phyloP scores from a whole-genome alignment of 2,113 vertebrate species.

The Aleadryas rufinucha region DNA sequence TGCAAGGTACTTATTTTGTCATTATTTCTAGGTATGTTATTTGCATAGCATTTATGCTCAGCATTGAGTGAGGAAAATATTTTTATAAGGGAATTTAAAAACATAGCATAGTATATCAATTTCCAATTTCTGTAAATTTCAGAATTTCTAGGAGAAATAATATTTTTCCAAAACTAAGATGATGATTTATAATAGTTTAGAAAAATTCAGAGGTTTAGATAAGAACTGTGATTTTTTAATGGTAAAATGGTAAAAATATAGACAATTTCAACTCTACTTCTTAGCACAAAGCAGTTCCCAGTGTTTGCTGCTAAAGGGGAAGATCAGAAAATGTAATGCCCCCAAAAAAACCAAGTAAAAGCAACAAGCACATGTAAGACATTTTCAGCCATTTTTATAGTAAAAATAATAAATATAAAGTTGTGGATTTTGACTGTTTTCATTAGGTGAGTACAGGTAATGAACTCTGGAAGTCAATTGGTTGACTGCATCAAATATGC shows the following conservation, averaged over 20 bases:
- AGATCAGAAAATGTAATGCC: background rate
- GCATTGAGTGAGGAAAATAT: background rate
- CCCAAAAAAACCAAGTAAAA: fast-evolving
- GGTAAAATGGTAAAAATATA: background rate
- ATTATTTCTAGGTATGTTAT: background rate
- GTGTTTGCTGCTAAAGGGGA: background rate
- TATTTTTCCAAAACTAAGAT: background rate
- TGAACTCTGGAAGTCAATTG: background rate
- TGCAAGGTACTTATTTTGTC: background rate
- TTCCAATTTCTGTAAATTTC: background rate
- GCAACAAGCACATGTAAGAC: background rate
- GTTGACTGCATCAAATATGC: background rate
- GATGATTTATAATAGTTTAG: background rate
- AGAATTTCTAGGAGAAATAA: background rate
- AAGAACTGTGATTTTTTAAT: background rate
- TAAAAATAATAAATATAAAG: background rate
- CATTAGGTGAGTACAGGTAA: background rate
- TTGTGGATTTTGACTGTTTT: background rate
- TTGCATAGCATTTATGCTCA: background rate
- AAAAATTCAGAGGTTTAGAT: background rate
- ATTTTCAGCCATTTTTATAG: no score
- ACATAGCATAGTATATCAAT: background rate
- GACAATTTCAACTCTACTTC: background rate
- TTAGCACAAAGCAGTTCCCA: background rate
- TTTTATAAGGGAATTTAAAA: background rate